phyloP scores from a whole-genome alignment of 2,113 vertebrate genomes.

The Tringa solitaria region DNA sequence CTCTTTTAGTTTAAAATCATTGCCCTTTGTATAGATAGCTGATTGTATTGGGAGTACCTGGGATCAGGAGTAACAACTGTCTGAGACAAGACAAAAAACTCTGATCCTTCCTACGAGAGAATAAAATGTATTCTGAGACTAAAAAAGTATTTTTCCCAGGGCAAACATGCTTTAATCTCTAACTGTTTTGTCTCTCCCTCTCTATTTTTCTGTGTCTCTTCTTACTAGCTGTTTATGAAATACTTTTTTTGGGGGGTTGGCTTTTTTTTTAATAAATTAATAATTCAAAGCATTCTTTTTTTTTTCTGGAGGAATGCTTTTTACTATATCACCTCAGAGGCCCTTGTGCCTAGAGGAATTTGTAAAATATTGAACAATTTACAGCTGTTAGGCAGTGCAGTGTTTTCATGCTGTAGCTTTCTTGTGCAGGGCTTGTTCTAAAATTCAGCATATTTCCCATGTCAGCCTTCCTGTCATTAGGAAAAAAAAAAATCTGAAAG shows the following conservation, averaged over 20 bases:
- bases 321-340: not conserved
- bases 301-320: not conserved
- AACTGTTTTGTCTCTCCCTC: not conserved
- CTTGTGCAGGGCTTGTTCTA: not conserved
- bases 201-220: not conserved
- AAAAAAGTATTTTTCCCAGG: not conserved
- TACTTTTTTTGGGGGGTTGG: not conserved
- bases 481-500: not conserved
- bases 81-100: not conserved
- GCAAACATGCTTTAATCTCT: not conserved
- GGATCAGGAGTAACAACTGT: not conserved
- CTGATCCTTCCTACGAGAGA: not conserved
- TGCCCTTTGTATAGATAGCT: not conserved
- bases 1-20: not conserved
- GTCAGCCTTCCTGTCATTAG: not conserved
- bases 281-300: not conserved
- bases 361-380: not conserved
- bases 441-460: not conserved
- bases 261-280: not conserved
- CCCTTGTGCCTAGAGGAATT: not conserved
- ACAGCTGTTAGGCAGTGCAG: not conserved
- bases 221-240: not conserved
- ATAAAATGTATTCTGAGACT: not conserved
- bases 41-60: not conserved
- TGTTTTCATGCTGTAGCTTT: not conserved